phyloP scores from a whole-genome alignment of 2,113 vertebrate genomes.

The Sakesphorus luctuosus region DNA sequence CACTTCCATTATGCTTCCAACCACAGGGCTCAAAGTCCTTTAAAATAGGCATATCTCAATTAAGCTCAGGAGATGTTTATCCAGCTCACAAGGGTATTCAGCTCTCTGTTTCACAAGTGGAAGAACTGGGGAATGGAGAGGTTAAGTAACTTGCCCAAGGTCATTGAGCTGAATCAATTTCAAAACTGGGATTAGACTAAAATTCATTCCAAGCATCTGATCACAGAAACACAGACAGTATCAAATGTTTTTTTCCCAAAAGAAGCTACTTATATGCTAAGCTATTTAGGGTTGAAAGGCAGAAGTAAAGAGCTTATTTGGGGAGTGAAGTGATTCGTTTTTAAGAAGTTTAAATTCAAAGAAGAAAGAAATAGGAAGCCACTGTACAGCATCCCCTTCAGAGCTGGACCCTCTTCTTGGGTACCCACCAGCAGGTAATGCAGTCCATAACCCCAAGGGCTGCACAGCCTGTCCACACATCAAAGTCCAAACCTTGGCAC shows the following conservation, averaged over 20 bases:
- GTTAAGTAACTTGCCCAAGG: slow-evolving; percentile 46
- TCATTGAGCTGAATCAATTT: slow-evolving; percentile 33
- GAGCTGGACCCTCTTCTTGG: neutral
- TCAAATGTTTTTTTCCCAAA: neutral
- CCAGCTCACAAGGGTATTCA: neutral
- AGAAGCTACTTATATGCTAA: slow-evolving; percentile 57
- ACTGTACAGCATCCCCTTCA: neutral
- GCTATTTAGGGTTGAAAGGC: slow-evolving; percentile 64
- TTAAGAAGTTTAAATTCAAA: slow-evolving; percentile 5
- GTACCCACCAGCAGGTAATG: neutral
- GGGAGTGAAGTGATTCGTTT: slow-evolving; percentile 7
- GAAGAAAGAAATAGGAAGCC: slow-evolving; percentile 21
- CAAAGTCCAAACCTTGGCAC: neutral
- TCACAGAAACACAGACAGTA: neutral
- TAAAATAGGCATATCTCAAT: neutral
- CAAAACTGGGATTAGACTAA: slow-evolving; percentile 24
- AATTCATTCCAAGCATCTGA: slow-evolving; percentile 44
- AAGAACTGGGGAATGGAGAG: slow-evolving; percentile 15
- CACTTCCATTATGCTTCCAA: neutral
- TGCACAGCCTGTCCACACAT: neutral
- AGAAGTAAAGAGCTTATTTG: slow-evolving; percentile 64
- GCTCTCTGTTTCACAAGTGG: slow-evolving; percentile 14
- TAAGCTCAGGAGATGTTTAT: slow-evolving; percentile 16
- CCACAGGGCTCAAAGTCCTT: neutral
- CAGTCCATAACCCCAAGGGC: neutral